phyloP scores from a whole-genome alignment of 2,113 vertebrate genomes.

The Syngnathus scovelli region DNA sequence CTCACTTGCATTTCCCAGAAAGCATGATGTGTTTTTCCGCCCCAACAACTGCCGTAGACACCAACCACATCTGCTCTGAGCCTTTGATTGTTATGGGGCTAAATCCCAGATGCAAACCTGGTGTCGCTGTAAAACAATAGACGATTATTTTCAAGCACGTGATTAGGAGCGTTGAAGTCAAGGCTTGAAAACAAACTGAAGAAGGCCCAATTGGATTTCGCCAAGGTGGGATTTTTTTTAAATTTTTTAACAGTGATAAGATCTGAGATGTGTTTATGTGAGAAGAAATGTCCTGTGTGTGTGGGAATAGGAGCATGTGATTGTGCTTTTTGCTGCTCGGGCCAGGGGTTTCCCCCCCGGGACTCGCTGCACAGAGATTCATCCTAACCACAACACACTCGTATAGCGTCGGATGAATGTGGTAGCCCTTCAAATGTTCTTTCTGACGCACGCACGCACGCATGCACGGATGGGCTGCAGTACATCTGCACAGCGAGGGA shows the following conservation, averaged over 20 bases:
- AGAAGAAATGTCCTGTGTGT: slow-evolving; percentile 29
- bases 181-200: slow-evolving; percentile 31
- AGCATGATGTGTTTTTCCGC: background rate
- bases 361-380: slow-evolving; percentile 49
- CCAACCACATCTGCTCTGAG: background rate
- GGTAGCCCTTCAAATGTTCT: slow-evolving; percentile 43
- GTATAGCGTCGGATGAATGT: slow-evolving; percentile 49
- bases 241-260: slow-evolving; percentile 22
- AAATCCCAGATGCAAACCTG: background rate
- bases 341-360: slow-evolving; percentile 47
- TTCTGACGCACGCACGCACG: slow-evolving; percentile 8
- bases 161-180: slow-evolving; percentile 2
- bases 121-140: background rate
- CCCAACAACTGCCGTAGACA: slow-evolving; percentile 3
- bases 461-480: background rate
- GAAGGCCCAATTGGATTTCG: slow-evolving; percentile 33
- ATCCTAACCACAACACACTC: slow-evolving; percentile 56
- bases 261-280: slow-evolving; percentile 11
- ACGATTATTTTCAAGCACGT: background rate
- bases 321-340: slow-evolving; percentile 54
- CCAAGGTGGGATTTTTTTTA: slow-evolving; percentile 28
- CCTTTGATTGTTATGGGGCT: background rate
- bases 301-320: slow-evolving; percentile 59
- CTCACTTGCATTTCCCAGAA: background rate
- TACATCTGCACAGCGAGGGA: background rate